Conservation (phyloP, 2,888 invertebrate species). For the Epirrita christyi region DNA sequence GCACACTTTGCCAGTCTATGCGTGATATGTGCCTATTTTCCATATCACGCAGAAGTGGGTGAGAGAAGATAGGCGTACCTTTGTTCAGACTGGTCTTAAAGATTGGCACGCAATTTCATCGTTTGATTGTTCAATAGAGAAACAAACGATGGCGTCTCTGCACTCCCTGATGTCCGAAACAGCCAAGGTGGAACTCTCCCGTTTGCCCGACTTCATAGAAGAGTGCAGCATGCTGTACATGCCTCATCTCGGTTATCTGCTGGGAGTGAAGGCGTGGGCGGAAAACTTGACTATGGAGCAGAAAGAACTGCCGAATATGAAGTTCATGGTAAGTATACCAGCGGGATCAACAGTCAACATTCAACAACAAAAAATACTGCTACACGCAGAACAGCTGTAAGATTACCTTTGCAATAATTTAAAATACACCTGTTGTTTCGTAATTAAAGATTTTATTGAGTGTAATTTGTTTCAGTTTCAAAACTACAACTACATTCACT, state of each 20-base stretch:
- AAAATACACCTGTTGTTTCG: too few relatives aligned
- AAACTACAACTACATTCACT: constrained; percentile 87
- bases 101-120: not conserved
- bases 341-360: too few relatives aligned
- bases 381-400: too few relatives aligned
- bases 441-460: too few relatives aligned
- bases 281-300: constrained; percentile 81
- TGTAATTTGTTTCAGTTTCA: constrained; percentile 80
- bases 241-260: constrained; percentile 91
- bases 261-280: constrained; percentile 89
- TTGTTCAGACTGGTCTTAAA: too few relatives aligned
- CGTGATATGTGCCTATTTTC: too few relatives aligned
- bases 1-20: too few relatives aligned
- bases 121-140: constrained; percentile 78
- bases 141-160: constrained; percentile 88
- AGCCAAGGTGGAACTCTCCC: constrained; percentile 88
- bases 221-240: constrained; percentile 89
- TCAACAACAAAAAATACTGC: too few relatives aligned
- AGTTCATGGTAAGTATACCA: constrained; percentile 86
- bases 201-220: constrained; percentile 87
- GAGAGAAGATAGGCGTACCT: too few relatives aligned
- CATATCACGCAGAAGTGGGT: too few relatives aligned
- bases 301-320: constrained; percentile 86
- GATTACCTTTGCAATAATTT: too few relatives aligned
- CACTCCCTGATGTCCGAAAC: constrained; percentile 89